Base-by-base conservation (phyloP, 2,797 vertebrate species). In the Lagodon rhomboides region DNA sequence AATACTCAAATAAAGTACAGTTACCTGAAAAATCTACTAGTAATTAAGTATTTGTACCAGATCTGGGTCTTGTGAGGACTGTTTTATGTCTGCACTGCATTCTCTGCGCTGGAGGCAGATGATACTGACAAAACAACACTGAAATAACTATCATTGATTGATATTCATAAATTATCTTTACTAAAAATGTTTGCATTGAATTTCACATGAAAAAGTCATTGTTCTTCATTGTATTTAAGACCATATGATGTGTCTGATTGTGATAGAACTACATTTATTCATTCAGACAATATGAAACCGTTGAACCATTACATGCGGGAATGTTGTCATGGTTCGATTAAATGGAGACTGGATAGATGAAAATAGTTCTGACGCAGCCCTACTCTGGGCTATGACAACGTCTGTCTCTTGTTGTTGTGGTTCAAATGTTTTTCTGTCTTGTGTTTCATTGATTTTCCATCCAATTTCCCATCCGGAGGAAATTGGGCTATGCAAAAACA, bases 361-460 rank as follows among this genome's bases (percentile, higher is more conserved):
- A 64, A 17, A 50, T 13, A 5, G 44, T 30, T 17, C 54, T 61
- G 0, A 12, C 22, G 11, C 3, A 46, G 70, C 11, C 11, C 11
- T 16, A 34, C 17, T 53, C 51, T 54, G 53, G 18, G 47, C 30
- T 43, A 30, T 5, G 0, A 68, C n/a, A 3, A 51, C 9, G 63
- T 68, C 50, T 79, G 71, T 67, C 49, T 77, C 66, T 82, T 73
- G 56, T 75, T 73, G 18, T 53, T 76, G 59, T 47, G 27, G 49
- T 75, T 87, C 66, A 76, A 68, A 84, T 83, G 55, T 84, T 85
- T 84, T 81, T 80, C 61, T 68, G 41, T 60, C 47, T 82, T 66
- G 61, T 47, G 59, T 82, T 85, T 87, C 71, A 89, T 85, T 72
- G 66, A 91, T 87, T 91, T 91, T 92, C 83, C 77, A 84, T 87